phyloP scores from a whole-genome alignment of 2,888 invertebrate genomes.

The Tineola bisselliella region DNA sequence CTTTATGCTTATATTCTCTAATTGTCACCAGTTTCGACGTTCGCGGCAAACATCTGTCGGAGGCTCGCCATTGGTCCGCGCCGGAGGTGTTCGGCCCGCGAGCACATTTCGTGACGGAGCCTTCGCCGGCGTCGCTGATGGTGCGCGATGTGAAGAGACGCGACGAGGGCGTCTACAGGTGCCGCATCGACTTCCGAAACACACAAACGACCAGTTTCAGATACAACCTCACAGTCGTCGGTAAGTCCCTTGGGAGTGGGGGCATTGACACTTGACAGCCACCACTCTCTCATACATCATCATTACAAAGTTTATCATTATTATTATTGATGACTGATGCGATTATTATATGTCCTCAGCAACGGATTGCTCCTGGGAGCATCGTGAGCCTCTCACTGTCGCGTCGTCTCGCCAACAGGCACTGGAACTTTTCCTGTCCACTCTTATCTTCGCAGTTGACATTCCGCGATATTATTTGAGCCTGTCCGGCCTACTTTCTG shows the following conservation, averaged over 20 bases:
- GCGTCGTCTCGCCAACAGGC: too few relatives aligned
- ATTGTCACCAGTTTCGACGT: constrained; percentile 79
- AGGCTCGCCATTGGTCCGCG: constrained; percentile 86
- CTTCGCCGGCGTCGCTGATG: constrained; percentile 82
- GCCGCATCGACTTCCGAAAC: constrained; percentile 89
- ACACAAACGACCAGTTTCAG: constrained; percentile 89
- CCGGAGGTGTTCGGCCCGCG: constrained; percentile 87
- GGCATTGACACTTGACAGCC: too few relatives aligned
- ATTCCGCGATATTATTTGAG: too few relatives aligned
- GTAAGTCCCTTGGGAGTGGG: constrained; percentile 75
- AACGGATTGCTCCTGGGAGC: too few relatives aligned
- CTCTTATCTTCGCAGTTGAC: too few relatives aligned
- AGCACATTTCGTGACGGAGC: constrained; percentile 83
- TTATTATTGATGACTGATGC: too few relatives aligned
- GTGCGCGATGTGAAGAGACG: constrained; percentile 81
- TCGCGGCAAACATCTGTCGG: constrained; percentile 80
- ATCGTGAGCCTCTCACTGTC: too few relatives aligned
- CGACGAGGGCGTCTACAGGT: constrained; percentile 90
- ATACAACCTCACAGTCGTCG: constrained; percentile 90
- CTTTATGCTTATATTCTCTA: not conserved
- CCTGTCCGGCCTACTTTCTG: too few relatives aligned
- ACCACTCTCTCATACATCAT: too few relatives aligned
- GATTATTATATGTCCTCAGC: too few relatives aligned
- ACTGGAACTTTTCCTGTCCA: too few relatives aligned
- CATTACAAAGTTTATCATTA: too few relatives aligned